Evolutionary conservation across 2,113 vertebrate species (phyloP), one percentile per base, ranked within the genome.

Genomic region (Ia io): DNA sequence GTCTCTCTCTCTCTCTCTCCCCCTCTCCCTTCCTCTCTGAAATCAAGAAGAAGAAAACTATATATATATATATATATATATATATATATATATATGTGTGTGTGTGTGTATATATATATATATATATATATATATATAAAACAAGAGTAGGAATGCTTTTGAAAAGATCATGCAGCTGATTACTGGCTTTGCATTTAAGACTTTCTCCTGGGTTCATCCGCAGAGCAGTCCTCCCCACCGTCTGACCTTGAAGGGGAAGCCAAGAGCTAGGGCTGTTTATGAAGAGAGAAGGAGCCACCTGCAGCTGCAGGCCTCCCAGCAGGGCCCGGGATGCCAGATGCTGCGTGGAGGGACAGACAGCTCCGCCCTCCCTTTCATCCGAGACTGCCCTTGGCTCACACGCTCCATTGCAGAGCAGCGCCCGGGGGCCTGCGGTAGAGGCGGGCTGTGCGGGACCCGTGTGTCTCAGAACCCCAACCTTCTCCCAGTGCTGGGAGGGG

Each of bases 151-250:
- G 82, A 93, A 87, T 61, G 91, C 74, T 65, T 93, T 96, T 87
- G 78, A 53, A 56, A 83, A 90, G 51, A 22, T 37, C 67, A 37
- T 49, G n/a, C 93, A 88, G 70, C 83, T 76, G 69, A 73, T 71
- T 67, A 12, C 91, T 97, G 95, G 97, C 91, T 93, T 32, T 32
- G 56, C 79, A 94, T 92, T 82, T 88, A 88, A 94, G 96, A 93
- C 93, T 83, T 95, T 93, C 93, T 96, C 86, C 86, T 65, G 22
- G 76, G 59, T 88, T 92, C 78, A 65, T 73, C 88, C 53, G 76
- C 42, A 88, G 91, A 88, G 11, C 12, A 32, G 40, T 9, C 69
- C 47, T 47, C n/a, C 67, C 17, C 0, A 5, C 28, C 88, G 85
- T 51, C 47, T 86, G 91, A 90, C 91, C 95, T 88, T 90, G 86